Percentiles rank a stretch among this genome's conserved stretches.
Evolutionary conservation across 2,888 invertebrate genomes (phyloP).

Genomic region (Zaprionus lineosus): DNA sequence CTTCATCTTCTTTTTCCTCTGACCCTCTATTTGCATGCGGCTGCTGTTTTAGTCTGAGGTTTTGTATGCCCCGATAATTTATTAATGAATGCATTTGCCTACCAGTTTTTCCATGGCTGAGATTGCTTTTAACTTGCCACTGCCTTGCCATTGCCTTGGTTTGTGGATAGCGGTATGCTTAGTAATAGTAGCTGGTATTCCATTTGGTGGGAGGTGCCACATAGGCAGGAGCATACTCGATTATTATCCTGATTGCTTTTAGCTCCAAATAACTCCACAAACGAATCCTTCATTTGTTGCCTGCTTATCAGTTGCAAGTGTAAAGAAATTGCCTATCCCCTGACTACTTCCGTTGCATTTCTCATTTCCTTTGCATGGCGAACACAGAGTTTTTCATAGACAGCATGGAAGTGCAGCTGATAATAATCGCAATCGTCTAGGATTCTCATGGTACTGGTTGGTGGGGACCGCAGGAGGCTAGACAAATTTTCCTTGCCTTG

Average conservation of each 20-base stretch:
- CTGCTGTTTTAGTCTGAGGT: constrained; percentile 64
- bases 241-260: constrained; percentile 8
- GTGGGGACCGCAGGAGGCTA: too few species aligned
- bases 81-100: constrained; percentile 74
- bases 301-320: constrained; percentile 16
- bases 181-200: background rate
- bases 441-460: too few species aligned
- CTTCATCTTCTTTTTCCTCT: too few species aligned
- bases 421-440: too few species aligned
- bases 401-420: too few species aligned
- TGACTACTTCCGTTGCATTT: constrained; percentile 34
- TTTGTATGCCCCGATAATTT: constrained; percentile 64
- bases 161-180: constrained; percentile 22
- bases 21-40: constrained; percentile 19
- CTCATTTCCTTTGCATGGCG: constrained; percentile 47
- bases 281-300: too few species aligned
- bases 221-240: too few species aligned
- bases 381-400: too few species aligned
- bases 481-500: constrained; percentile 28
- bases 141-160: constrained; percentile 4
- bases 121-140: constrained; percentile 44
- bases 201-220: background rate
- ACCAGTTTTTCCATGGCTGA: constrained; percentile 47
- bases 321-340: constrained; percentile 1
- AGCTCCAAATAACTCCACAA: background rate